phyloP scores from a whole-genome alignment of 2,888 invertebrate species.

The Athalia cordata region DNA sequence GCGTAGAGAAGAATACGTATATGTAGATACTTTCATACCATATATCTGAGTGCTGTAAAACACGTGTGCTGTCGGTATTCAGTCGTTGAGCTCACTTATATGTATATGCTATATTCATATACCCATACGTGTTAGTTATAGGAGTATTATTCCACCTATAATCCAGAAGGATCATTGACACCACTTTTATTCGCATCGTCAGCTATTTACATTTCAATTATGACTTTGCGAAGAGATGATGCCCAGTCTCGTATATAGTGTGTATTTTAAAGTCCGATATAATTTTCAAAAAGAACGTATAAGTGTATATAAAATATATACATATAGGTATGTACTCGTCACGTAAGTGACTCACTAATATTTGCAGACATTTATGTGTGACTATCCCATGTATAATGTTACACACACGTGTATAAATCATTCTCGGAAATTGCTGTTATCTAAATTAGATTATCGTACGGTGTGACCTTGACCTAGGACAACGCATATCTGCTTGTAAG shows the following conservation, averaged over 20 bases:
- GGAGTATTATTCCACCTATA: constrained; percentile 21
- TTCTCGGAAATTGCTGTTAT: constrained; percentile 54
- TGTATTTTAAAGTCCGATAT: background rate
- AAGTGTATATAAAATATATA: background rate
- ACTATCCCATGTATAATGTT: background rate
- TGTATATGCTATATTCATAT: too few relatives aligned
- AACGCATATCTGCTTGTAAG: constrained; percentile 44
- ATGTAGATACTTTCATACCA: too few relatives aligned
- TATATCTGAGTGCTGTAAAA: too few relatives aligned
- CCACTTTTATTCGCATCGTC: background rate
- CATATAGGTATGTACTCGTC: background rate
- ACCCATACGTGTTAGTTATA: constrained; percentile 21
- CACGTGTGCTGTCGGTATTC: too few relatives aligned
- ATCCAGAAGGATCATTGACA: constrained; percentile 32
- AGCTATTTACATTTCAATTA: too few relatives aligned
- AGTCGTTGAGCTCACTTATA: too few relatives aligned
- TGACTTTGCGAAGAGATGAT: too few relatives aligned
- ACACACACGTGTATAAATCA: background rate
- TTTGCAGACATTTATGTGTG: constrained; percentile 24
- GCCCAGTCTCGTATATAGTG: background rate
- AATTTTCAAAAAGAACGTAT: too few relatives aligned
- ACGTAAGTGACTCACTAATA: constrained; percentile 41
- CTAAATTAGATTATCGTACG: constrained; percentile 59
- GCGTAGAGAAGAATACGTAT: too few relatives aligned
- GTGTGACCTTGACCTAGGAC: constrained; percentile 59